Conservation (phyloP, 2,113 vertebrate species). For the Donacobius atricapilla region DNA sequence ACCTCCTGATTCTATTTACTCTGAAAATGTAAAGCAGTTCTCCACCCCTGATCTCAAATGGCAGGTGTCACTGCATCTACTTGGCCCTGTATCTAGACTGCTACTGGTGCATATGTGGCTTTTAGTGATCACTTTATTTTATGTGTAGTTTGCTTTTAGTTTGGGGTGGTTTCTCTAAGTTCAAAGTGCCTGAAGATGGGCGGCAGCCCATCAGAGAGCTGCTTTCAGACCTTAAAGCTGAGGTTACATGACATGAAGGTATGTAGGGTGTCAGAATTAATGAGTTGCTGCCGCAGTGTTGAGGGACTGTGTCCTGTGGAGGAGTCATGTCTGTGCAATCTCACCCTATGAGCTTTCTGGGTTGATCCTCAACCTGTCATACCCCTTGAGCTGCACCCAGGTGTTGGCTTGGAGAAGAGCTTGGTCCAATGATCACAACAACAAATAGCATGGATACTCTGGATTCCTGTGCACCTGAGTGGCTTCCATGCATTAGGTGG, state of each 20-base stretch:
- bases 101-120: neutral
- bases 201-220: neutral
- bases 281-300: neutral
- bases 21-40: neutral
- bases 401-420: neutral
- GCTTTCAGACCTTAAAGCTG: neutral
- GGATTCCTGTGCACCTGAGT: neutral
- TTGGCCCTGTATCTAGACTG: neutral
- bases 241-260: neutral
- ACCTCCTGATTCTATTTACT: neutral
- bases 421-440: neutral
- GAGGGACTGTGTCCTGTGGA: neutral
- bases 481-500: neutral
- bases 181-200: neutral
- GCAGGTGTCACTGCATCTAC: neutral
- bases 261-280: fast-evolving
- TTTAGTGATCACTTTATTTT: neutral
- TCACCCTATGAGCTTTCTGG: neutral
- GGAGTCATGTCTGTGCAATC: neutral
- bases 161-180: neutral
- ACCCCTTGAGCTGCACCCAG: neutral
- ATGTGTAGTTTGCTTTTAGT: neutral
- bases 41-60: neutral
- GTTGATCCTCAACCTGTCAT: neutral
- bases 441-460: neutral